Conservation (phyloP, 1,140 invertebrate species). For the Gonatopus flavifemur region DNA sequence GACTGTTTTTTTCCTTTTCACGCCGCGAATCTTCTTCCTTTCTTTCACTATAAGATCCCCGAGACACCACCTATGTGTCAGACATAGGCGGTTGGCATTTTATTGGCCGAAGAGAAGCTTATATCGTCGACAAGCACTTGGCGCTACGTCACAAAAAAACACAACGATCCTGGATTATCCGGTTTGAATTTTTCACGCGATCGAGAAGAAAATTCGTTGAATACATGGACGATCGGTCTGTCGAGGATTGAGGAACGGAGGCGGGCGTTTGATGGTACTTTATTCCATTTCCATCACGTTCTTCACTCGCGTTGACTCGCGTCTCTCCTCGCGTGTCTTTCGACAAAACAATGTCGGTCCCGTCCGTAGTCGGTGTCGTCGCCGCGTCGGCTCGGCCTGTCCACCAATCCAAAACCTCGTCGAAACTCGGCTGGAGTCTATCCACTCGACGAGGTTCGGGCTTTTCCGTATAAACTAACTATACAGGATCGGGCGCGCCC, state of each 20-base stretch:
- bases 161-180: constrained; percentile 3
- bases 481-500: constrained; percentile 19
- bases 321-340: constrained; percentile 15
- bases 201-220: not conserved
- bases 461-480: constrained; percentile 3
- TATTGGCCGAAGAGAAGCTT: constrained; percentile 4
- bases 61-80: constrained; percentile 27
- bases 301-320: constrained; percentile 22
- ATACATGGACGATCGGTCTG: not conserved
- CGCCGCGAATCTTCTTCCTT: constrained; percentile 13
- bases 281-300: constrained; percentile 14
- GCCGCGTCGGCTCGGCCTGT: constrained; percentile 23
- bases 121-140: too few relatives aligned
- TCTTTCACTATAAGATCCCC: constrained; percentile 7
- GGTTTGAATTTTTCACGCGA: not conserved
- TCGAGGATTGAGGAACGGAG: constrained; percentile 4
- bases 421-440: not conserved
- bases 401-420: constrained; percentile 19
- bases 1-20: constrained; percentile 14
- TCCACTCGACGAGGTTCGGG: constrained; percentile 8
- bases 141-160: too few relatives aligned
- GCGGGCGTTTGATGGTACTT: constrained; percentile 18
- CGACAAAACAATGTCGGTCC: too few relatives aligned
- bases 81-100: constrained; percentile 12
- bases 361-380: too few relatives aligned